Evolutionary conservation across 2,888 invertebrate species (phyloP).

Genomic region (Amblyjoppa proteus): DNA sequence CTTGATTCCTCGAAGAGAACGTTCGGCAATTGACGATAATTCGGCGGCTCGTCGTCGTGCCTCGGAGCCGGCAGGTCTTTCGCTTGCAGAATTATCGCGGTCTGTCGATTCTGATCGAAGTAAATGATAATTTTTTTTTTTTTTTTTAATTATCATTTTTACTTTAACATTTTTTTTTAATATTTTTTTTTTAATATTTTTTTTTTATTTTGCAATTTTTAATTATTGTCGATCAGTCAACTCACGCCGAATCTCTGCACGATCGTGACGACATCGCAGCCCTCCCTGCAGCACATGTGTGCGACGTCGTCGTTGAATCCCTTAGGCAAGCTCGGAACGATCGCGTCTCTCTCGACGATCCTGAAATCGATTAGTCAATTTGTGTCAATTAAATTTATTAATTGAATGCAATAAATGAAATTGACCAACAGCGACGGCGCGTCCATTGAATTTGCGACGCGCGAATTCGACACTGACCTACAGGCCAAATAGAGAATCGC

Average conservation of each 20-base stretch:
- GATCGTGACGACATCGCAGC: conserved; percentile 72
- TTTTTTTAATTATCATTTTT: not conserved
- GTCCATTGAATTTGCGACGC: not conserved
- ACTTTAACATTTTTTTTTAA: not conserved
- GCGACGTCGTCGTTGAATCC: conserved; percentile 70
- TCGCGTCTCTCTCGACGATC: conserved; percentile 57
- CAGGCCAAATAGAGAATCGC: conserved; percentile 73
- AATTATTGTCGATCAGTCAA: not conserved
- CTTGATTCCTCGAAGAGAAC: not conserved
- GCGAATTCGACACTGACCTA: conserved; percentile 65
- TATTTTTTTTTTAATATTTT: no score
- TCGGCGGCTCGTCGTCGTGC: conserved; percentile 62
- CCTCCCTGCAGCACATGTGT: conserved; percentile 73
- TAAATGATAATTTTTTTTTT: not conserved
- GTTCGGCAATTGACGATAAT: conserved; percentile 23
- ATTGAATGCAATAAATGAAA: conserved; percentile 20
- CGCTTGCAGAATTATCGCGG: conserved; percentile 53
- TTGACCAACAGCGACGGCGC: not conserved
- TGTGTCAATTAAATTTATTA: conserved; percentile 20
- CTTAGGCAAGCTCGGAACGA: conserved; percentile 69
- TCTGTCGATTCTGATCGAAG: conserved; percentile 68
- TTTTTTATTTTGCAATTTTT: not conserved
- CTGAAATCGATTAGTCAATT: conserved; percentile 55
- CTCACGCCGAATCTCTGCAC: conserved; percentile 66
- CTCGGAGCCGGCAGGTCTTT: conserved; percentile 71